These are phyloP conservation scores for Brachyhypopomus gauderio DNA, from an alignment of 2,113 vertebrate species.

Conservation along the genomic window DNA sequence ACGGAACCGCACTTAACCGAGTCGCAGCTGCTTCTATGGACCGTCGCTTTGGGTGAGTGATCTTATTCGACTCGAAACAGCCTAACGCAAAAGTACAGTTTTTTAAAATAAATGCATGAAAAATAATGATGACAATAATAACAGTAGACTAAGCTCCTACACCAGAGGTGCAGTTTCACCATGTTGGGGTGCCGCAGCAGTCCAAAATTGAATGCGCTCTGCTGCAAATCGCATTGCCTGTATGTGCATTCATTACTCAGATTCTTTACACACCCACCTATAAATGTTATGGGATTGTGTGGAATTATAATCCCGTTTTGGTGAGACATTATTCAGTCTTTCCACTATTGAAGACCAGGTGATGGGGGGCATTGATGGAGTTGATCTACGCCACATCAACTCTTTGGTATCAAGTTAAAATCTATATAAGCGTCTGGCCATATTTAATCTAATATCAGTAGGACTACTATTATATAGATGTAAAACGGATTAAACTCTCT, in stretches of 20 bases:
- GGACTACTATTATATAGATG: no score
- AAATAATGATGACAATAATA: neutral
- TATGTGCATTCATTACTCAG: neutral
- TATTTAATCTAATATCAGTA: no score
- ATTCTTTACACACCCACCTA: conserved; percentile 5
- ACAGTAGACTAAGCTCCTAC: neutral
- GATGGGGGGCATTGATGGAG: no score
- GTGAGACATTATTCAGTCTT: no score
- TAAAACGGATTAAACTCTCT: no score
- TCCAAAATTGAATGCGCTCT: conserved; percentile 23
- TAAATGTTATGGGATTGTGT: neutral
- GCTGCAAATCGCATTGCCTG: neutral
- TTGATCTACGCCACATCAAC: no score
- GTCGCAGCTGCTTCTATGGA: conserved; percentile 25
- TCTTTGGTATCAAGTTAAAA: no score
- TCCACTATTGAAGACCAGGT: no score
- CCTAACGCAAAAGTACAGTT: no score
- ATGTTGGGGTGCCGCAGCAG: conserved; percentile 42
- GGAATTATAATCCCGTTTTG: no score
- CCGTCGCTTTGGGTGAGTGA: conserved; percentile 47
- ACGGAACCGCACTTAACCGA: neutral
- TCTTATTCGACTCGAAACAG: neutral
- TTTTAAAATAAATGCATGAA: no score
- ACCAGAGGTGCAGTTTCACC: neutral
- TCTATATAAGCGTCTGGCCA: no score